These are phyloP conservation scores for Tenthredo scrophulariae DNA, from an alignment of 2,888 invertebrate species.

Conservation along the genomic window DNA sequence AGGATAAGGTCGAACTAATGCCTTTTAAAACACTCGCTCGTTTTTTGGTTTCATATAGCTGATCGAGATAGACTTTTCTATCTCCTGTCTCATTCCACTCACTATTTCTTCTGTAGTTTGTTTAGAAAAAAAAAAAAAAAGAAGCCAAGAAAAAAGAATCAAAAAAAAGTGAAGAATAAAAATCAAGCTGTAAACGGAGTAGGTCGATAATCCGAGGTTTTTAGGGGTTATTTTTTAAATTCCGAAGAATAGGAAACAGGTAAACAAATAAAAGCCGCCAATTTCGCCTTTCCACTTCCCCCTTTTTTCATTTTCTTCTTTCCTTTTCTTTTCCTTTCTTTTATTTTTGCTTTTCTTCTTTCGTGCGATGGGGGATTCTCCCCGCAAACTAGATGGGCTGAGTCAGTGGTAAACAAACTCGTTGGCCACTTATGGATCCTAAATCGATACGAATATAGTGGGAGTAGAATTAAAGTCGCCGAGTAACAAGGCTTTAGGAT, in stretches of 20 bases:
- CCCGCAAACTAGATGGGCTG: conserved; percentile 6
- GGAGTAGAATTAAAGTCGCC: not conserved
- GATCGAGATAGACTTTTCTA: not conserved
- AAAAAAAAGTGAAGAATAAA: not conserved
- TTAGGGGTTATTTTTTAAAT: not conserved
- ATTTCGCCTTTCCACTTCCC: conserved; percentile 10
- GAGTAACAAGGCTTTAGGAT: not conserved
- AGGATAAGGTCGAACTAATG: conserved; percentile 15
- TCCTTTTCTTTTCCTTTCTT: not conserved
- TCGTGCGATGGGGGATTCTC: not conserved
- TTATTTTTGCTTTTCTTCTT: not conserved
- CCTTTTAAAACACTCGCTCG: conserved; percentile 11
- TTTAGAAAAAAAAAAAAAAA: not conserved
- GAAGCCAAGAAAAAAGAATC: not conserved
- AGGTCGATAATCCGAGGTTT: not conserved
- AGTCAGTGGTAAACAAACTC: conserved; percentile 45
- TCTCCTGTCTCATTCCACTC: not conserved
- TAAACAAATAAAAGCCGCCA: conserved; percentile 34
- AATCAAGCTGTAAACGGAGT: not conserved
- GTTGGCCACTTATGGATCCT: conserved; percentile 12
- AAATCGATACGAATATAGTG: not conserved
- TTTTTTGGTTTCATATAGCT: conserved; percentile 7
- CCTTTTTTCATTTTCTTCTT: conserved; percentile 1
- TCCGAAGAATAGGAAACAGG: conserved; percentile 3
- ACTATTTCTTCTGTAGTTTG: not conserved